These are phyloP conservation scores for Dasypolia templi DNA, from an alignment of 2,888 invertebrate species.

Conservation along the genomic window DNA sequence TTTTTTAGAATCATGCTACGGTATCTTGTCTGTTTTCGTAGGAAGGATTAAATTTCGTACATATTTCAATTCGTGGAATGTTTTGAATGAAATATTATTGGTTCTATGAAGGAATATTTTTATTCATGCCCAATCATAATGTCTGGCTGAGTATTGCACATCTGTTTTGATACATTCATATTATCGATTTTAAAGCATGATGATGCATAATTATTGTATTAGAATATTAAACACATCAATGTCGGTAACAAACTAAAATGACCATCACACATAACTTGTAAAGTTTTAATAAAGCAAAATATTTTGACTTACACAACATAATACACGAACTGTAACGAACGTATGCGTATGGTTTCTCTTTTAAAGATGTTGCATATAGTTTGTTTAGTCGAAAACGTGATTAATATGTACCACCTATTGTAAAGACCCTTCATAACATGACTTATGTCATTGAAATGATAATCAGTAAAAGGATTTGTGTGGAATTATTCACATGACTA, in stretches of 20 bases:
- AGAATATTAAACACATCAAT: neutral
- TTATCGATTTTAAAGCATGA: conserved; percentile 11
- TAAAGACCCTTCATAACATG: conserved; percentile 80
- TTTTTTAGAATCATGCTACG: conserved; percentile 51
- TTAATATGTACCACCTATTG: conserved; percentile 74
- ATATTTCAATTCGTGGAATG: neutral
- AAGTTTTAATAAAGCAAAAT: conserved; percentile 16
- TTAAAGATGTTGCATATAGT: conserved; percentile 50
- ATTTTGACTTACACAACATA: conserved; percentile 35
- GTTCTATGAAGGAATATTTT: neutral
- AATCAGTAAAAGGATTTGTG: conserved; percentile 89
- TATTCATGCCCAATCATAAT: neutral
- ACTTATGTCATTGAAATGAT: conserved; percentile 90
- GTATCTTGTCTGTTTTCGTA: conserved; percentile 45
- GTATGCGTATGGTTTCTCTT: conserved; percentile 39
- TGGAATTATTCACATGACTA: conserved; percentile 87
- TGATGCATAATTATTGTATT: conserved; percentile 10
- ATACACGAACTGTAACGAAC: conserved; percentile 28
- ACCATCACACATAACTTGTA: conserved; percentile 7
- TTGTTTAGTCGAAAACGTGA: conserved; percentile 61
- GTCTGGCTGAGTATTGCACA: neutral
- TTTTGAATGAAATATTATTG: neutral
- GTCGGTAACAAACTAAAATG: conserved; percentile 16
- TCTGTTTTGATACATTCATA: neutral
- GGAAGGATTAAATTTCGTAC: neutral